Evolutionary conservation across 2,888 invertebrate species (phyloP).

Genomic region (Syrista parreyssii): DNA sequence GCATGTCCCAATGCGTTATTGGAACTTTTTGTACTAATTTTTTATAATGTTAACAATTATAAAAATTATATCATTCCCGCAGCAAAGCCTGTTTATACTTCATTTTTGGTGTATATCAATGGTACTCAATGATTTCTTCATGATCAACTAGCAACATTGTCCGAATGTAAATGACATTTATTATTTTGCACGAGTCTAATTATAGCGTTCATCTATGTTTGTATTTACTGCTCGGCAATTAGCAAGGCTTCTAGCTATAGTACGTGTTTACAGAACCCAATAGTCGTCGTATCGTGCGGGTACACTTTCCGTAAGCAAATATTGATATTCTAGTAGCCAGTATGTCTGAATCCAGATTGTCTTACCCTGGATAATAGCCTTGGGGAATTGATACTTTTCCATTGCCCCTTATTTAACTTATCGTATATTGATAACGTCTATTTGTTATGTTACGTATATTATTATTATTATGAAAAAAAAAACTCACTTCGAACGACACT

Average conservation of each 20-base stretch:
- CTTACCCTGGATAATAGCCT: neutral
- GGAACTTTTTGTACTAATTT: neutral
- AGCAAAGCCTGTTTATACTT: neutral
- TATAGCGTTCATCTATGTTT: neutral
- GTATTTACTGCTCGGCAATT: neutral
- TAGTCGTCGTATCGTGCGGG: neutral
- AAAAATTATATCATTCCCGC: neutral
- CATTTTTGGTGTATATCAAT: neutral
- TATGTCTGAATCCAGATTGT: neutral
- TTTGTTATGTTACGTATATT: neutral
- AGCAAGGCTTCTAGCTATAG: neutral
- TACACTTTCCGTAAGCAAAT: neutral
- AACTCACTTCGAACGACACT: slow-evolving; percentile 41
- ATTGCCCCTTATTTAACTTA: neutral
- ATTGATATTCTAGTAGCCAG: neutral
- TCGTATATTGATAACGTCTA: neutral
- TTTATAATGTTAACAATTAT: neutral
- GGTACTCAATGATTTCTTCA: neutral
- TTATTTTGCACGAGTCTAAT: neutral
- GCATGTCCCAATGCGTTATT: neutral
- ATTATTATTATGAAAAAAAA: neutral
- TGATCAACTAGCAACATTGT: neutral
- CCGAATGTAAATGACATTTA: neutral
- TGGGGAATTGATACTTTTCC: neutral
- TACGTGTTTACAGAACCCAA: neutral